These are phyloP conservation scores for Sphaeramia orbicularis DNA, from an alignment of 2,797 vertebrate species.

Conservation along the genomic window DNA sequence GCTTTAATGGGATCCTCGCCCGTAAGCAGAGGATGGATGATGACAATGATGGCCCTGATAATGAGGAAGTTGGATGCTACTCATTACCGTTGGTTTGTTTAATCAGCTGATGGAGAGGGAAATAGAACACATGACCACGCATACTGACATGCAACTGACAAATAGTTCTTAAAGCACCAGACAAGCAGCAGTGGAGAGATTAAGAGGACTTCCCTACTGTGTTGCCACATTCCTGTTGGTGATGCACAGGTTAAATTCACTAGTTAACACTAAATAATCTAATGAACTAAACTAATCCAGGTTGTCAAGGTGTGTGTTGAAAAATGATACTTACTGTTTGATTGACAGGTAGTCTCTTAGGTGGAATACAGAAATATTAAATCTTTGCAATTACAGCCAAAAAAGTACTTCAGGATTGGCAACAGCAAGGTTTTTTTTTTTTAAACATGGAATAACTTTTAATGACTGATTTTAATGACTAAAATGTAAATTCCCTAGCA, in stretches of 20 bases:
- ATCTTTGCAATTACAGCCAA: neutral
- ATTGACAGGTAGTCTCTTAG: slow-evolving; percentile 21
- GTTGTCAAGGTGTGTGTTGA: neutral
- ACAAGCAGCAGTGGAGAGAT: neutral
- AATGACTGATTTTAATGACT: neutral
- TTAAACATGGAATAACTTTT: too few species aligned
- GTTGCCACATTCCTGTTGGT: too few species aligned
- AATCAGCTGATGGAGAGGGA: slow-evolving; percentile 44
- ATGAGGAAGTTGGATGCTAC: slow-evolving; percentile 40
- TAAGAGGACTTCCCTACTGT: neutral
- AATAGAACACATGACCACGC: slow-evolving; percentile 13
- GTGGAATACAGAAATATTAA: neutral
- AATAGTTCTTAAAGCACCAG: neutral
- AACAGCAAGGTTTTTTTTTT: too few species aligned
- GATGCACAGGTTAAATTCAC: too few species aligned
- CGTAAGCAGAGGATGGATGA: slow-evolving; percentile 47
- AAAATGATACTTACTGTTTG: neutral
- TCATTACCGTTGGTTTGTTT: slow-evolving; percentile 41
- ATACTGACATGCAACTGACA: slow-evolving; percentile 8
- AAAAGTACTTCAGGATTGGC: neutral
- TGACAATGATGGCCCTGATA: slow-evolving; percentile 41
- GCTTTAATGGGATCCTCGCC: slow-evolving; percentile 24
- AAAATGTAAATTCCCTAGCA: slow-evolving; percentile 7
- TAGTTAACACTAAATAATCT: too few species aligned
- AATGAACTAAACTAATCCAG: neutral